phyloP scores from a whole-genome alignment of 1,140 invertebrate genomes.

The Anthonomus grandis region DNA sequence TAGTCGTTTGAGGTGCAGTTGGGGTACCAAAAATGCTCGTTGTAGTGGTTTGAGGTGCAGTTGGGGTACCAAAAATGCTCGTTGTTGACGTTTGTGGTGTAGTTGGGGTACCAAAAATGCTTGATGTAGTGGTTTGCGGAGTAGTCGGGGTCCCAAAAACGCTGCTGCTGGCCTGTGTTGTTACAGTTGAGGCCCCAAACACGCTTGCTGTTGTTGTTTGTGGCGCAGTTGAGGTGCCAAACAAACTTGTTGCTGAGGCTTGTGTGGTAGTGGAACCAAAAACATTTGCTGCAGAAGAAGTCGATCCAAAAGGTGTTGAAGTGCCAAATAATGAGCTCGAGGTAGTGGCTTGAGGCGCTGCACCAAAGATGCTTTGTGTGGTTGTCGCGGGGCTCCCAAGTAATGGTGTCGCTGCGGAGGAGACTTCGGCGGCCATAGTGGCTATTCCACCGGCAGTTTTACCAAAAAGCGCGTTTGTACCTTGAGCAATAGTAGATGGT shows the following conservation, averaged over 20 bases:
- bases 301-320: no score
- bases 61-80: not conserved
- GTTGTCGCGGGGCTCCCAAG: not conserved
- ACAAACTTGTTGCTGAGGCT: not conserved
- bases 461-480: not conserved
- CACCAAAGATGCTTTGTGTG: not conserved
- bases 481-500: not conserved
- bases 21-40: conserved; percentile 3
- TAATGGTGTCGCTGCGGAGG: not conserved
- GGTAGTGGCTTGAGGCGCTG: no score
- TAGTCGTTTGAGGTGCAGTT: not conserved
- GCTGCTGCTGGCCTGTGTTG: not conserved
- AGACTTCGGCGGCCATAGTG: not conserved
- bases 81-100: not conserved
- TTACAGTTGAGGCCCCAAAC: conserved; percentile 2
- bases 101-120: conserved; percentile 1
- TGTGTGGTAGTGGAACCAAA: not conserved
- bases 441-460: not conserved
- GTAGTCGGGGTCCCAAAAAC: conserved; percentile 1
- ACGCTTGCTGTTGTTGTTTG: not conserved
- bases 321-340: no score
- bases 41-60: not conserved
- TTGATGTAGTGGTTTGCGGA: not conserved
- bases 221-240: no score
- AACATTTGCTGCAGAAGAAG: no score